These are phyloP conservation scores for Dendrocincla fuliginosa DNA, from an alignment of 2,797 vertebrate genomes.

Conservation along the genomic window DNA sequence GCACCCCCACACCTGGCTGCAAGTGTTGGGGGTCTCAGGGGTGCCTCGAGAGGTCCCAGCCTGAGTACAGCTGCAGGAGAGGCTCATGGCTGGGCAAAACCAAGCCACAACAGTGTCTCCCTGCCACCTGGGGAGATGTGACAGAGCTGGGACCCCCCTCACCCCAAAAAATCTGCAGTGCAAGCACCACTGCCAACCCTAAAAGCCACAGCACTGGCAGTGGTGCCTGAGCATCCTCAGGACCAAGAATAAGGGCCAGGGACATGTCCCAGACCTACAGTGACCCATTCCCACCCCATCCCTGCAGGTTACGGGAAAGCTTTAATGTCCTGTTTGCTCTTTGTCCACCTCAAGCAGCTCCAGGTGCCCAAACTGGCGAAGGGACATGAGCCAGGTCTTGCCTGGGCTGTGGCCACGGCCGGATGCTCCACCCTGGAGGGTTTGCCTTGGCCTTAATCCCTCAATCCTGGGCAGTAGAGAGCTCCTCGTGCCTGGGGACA, in stretches of 20 bases:
- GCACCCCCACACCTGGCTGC: fast-evolving
- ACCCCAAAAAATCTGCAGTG: fast-evolving
- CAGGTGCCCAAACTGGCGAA: background rate
- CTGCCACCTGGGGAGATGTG: fast-evolving
- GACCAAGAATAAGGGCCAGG: fast-evolving
- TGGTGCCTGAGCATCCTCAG: fast-evolving
- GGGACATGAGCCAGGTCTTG: background rate
- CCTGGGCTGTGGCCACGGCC: fast-evolving
- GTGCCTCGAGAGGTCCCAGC: background rate
- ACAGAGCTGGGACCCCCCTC: background rate
- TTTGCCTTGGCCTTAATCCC: slow-evolving; percentile 30
- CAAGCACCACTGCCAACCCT: background rate
- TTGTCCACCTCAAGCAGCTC: background rate
- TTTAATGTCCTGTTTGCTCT: background rate
- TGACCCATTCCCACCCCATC: background rate
- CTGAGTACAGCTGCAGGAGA: background rate
- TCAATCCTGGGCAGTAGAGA: background rate
- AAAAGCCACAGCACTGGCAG: fast-evolving
- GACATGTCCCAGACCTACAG: fast-evolving
- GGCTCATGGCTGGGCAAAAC: fast-evolving
- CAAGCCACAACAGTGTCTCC: background rate
- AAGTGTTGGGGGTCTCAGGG: fast-evolving
- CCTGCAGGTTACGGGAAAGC: background rate
- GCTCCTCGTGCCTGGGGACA: background rate
- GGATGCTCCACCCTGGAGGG: background rate